These are phyloP conservation scores for Pseudopipra pipra DNA, from an alignment of 2,113 vertebrate species.

Conservation along the genomic window DNA sequence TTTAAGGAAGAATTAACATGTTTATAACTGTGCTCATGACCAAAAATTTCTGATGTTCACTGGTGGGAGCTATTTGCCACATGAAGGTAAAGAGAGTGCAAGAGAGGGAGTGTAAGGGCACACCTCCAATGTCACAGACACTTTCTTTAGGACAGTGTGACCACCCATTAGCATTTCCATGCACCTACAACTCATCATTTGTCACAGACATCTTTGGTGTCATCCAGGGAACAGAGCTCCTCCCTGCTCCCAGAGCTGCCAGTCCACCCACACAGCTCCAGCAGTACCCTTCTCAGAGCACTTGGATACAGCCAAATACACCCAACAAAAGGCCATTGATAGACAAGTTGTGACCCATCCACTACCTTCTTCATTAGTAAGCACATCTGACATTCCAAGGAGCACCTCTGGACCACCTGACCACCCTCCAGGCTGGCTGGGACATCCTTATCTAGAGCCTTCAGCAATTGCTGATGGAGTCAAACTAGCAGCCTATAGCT, in stretches of 20 bases:
- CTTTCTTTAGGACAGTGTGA: neutral
- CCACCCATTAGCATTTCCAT: neutral
- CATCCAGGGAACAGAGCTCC: neutral
- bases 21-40: neutral
- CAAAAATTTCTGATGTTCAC: neutral
- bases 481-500: accelerated
- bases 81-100: accelerated
- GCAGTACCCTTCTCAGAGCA: accelerated
- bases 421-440: accelerated
- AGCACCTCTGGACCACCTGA: neutral
- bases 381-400: neutral
- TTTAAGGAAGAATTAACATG: neutral
- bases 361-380: neutral
- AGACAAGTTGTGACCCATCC: neutral
- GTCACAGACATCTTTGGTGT: neutral
- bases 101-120: neutral
- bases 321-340: accelerated
- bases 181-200: neutral
- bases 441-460: neutral
- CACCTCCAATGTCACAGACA: neutral
- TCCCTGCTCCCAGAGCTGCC: neutral
- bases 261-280: neutral
- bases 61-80: neutral
- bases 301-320: accelerated
- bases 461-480: neutral